Base-by-base conservation (phyloP, 1,140 invertebrate genomes). In the Drosophila bocki region DNA sequence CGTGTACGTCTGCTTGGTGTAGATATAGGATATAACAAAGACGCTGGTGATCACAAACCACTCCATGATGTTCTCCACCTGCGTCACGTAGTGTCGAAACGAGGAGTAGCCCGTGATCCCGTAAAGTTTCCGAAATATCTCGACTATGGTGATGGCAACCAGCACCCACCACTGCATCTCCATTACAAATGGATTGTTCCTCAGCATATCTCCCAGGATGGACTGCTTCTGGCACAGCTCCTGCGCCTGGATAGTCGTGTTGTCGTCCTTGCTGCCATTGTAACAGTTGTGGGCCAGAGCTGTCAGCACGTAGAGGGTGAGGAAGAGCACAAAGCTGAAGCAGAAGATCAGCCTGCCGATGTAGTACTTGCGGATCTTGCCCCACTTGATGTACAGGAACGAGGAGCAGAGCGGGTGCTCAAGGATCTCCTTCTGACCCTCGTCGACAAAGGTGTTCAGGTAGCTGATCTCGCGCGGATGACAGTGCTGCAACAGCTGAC, bases 341-440 rank as follows among this genome's bases (percentile, higher is more conserved):
- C 96, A 97, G 80, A 97, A 95, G 47, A 97, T 94, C 61, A 97
- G 93, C 63, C 96, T 94, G 1, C 95, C 96, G 7, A 97, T 95
- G 82, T 97, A 97, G 85, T 97, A 97, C 92, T 97, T 96, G n/a
- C 97, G 94, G 72, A 98, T 97, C 91, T 97, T 97, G 76, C 97
- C 95, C 97, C 97, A 98, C 91, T 97, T 97, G 15, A 97, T 94
- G 82, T 97, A 95, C 0, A 97, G 92, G 92, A 97, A 97, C 0
- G 96, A 96, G 6, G 96, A 96, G 81, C 96, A 97, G 1, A 97
- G 87, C 0, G 97, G 97, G 94, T 97, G 97, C 57, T 96, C 94
- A 1, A 97, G 91, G 15, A 97, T 95, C 86, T 97, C 96, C 77
- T 97, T 97, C 82, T 97, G 96, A 0, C 96, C 96, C 91, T 97